These are phyloP conservation scores for Scaptomyza graminum DNA, from an alignment of 1,140 invertebrate genomes.

Conservation along the genomic window DNA sequence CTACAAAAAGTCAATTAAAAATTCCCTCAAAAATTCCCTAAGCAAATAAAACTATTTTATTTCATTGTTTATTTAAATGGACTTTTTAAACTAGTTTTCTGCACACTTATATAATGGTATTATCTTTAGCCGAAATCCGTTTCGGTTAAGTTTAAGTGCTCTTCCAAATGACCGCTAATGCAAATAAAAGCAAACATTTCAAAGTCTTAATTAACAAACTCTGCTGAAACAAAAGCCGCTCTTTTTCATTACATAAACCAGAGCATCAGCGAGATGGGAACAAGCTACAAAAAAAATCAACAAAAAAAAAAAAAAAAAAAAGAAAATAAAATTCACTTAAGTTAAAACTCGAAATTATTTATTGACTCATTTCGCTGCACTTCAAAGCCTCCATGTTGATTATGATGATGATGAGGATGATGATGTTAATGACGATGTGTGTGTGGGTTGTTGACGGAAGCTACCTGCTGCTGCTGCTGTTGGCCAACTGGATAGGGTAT, in stretches of 20 bases:
- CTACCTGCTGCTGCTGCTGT: neutral
- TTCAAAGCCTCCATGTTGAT: conserved; percentile 33
- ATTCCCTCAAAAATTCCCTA: too few species aligned
- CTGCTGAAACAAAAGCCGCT: conserved; percentile 53
- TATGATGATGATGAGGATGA: conserved; percentile 1
- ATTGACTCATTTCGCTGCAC: conserved; percentile 37
- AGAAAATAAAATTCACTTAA: conserved; percentile 1
- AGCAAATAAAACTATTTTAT: neutral
- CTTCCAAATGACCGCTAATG: conserved; percentile 36
- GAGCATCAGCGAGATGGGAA: conserved; percentile 14
- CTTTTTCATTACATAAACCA: conserved; percentile 61
- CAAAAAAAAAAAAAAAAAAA: conserved; percentile 13
- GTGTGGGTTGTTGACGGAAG: conserved; percentile 44
- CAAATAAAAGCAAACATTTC: conserved; percentile 42
- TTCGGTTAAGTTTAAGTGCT: conserved; percentile 6
- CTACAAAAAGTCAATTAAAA: too few species aligned
- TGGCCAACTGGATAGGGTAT: conserved; percentile 9
- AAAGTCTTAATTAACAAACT: conserved; percentile 69
- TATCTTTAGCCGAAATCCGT: neutral
- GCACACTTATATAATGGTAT: conserved; percentile 26
- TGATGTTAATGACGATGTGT: conserved; percentile 15
- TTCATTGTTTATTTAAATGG: neutral
- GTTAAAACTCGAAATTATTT: conserved; percentile 26
- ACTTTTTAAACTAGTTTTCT: conserved; percentile 2
- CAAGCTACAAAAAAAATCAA: conserved; percentile 15